Base-by-base conservation (phyloP, 2,797 vertebrate genomes). In the Myripristis murdjan region DNA sequence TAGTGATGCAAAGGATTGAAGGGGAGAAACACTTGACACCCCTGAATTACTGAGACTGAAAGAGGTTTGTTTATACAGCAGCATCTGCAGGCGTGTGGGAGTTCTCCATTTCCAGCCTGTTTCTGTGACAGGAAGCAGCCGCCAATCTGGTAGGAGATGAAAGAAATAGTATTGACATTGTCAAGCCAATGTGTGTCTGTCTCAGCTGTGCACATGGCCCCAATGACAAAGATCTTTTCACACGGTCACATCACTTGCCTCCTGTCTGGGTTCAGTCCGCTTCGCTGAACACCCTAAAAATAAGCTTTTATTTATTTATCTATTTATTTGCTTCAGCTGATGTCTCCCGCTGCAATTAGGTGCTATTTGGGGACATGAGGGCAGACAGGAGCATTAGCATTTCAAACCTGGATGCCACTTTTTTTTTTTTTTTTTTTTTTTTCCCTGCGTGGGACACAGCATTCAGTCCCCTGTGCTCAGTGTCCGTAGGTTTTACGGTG, bases 341-440 rank as follows among this genome's bases (percentile, higher is more conserved):
- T 44, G 65, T 79, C 90, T 88, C 78, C 86, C 81, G 55, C 70
- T 81, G 79, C 86, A 90, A 87, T 92, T 91, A 85, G 73, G 62
- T 61, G 74, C 79, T 79, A 77, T 87, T 87, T 79, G 66, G 64
- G 70, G 72, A 63, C 49, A 18, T 26, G 53, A 23, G 18, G 35
- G 31, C 72, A 79, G 87, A 84, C 81, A 73, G 73, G 37, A 74
- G 76, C 57, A 82, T 81, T 77, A 77, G 81, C 77, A 70, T 89
- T 59, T 86, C 76, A 83, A 65, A 77, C 75, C 70, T 11, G 41
- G 63, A 49, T 75, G 75, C 70, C 64, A 70, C 62, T 82, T 60
- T 56, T 64, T 59, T 68, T n/a, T n/a, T n/a, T 64, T 59, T 68
- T n/a, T n/a, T n/a, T n/a, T n/a, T n/a, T n/a, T n/a, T n/a, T n/a